phyloP scores from a whole-genome alignment of 2,797 vertebrate species.

The Chelonia mydas region DNA sequence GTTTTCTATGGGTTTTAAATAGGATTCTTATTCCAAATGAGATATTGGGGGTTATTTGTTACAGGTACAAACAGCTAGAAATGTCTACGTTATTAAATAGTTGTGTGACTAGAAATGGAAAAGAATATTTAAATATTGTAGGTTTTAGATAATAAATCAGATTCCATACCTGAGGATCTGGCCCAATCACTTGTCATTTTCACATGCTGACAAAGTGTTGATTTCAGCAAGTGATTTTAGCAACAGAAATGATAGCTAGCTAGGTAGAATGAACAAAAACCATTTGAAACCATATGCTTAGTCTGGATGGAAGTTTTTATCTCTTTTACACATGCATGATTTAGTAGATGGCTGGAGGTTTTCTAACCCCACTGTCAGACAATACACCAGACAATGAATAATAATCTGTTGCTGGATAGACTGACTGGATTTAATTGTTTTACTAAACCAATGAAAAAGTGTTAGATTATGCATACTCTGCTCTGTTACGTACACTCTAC shows the following conservation, averaged over 20 bases:
- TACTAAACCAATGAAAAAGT: neutral
- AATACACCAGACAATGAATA: neutral
- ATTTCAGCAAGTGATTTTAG: neutral
- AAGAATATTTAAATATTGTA: neutral
- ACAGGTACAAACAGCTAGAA: slow-evolving; percentile 15
- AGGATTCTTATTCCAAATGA: slow-evolving; percentile 42
- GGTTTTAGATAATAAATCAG: neutral
- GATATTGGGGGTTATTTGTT: slow-evolving; percentile 23
- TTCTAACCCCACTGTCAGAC: neutral
- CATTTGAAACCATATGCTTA: neutral
- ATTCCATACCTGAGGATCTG: neutral
- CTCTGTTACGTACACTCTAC: neutral
- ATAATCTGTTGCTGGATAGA: neutral
- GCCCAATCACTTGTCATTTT: neutral
- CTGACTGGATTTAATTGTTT: neutral
- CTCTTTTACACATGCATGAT: neutral
- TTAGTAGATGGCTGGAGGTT: neutral
- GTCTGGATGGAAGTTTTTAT: neutral
- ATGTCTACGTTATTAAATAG: neutral
- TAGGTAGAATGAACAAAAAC: neutral
- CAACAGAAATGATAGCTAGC: neutral
- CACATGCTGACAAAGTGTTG: neutral
- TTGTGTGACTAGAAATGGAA: neutral
- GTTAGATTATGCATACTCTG: neutral
- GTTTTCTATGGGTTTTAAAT: slow-evolving; percentile 46